These are phyloP conservation scores for Autographa gamma DNA, from an alignment of 2,888 invertebrate genomes.

Conservation along the genomic window DNA sequence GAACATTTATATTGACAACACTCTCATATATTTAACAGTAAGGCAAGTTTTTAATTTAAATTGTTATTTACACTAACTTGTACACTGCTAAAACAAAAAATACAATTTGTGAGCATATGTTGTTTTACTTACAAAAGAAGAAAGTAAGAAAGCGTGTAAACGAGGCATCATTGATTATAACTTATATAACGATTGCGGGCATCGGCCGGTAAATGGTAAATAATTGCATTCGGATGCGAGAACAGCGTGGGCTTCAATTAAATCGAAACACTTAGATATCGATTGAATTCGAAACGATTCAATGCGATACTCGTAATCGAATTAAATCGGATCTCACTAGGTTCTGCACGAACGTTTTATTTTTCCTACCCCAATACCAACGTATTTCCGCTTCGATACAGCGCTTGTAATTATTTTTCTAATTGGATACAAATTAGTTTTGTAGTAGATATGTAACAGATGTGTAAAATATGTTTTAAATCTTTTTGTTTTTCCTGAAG, in stretches of 20 bases:
- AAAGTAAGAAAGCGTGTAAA: constrained; percentile 34
- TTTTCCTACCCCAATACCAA: constrained; percentile 38
- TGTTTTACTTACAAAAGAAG: constrained; percentile 26
- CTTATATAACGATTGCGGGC: constrained; percentile 53
- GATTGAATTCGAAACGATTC: constrained; percentile 66
- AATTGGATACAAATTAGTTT: constrained; percentile 59
- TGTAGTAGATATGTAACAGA: constrained; percentile 19
- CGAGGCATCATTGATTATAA: constrained; percentile 53
- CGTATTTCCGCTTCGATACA: constrained; percentile 36
- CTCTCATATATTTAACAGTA: background rate
- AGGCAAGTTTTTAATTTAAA: too few species aligned
- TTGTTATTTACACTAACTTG: too few species aligned
- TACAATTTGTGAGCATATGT: too few species aligned
- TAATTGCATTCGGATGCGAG: constrained; percentile 69
- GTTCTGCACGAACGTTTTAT: constrained; percentile 55
- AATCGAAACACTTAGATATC: constrained; percentile 74
- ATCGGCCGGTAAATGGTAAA: constrained; percentile 70
- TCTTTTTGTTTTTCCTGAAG: background rate
- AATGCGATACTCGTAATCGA: constrained; percentile 69
- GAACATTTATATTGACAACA: background rate
- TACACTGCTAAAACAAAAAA: too few species aligned
- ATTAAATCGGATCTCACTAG: constrained; percentile 67
- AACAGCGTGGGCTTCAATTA: constrained; percentile 66
- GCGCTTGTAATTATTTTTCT: constrained; percentile 56
- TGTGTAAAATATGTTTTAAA: constrained; percentile 21